Evolutionary conservation across 2,113 vertebrate genomes (phyloP), one percentile per base, ranked within the genome.

Genomic region (Cynoglossus semilaevis): DNA sequence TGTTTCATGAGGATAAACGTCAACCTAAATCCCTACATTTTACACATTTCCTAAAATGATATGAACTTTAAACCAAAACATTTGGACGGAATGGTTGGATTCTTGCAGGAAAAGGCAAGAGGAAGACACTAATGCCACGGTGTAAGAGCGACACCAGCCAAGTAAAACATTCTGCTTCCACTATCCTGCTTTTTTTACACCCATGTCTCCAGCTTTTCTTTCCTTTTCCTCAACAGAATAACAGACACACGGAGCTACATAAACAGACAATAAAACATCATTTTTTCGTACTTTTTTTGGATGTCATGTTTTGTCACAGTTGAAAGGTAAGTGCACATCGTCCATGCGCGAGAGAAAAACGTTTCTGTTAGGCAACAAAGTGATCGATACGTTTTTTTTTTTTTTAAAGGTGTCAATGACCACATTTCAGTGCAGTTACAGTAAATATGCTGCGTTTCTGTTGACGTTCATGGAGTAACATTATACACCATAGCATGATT

Each of bases 291-390:
- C 44, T 41, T 41, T 42, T n/a, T 67, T 3, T 63, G 22, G 54
- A 44, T 49, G 70, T 52, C 57, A 43, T 59, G 49, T 37, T 57
- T 16, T 12, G 66, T 81, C 81, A 84, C 77, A 69, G 80, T 75
- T 22, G 37, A 74, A 80, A 78, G 75, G 73, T 74, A 66, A 77
- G 72, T 71, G 81, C 73, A 63, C 40, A 38, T 77, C 55, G 3
- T 37, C 58, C 70, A 37, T 70, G 79, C 73, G 67, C 65, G 1
- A 55, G 67, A 72, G 76, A 51, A 65, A 67, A 73, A 57, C 35
- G 60, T 44, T 44, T 68, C 19, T 4, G 58, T 76, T 60, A 85
- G 85, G 83, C 81, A 84, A 80, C 84, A 58, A 60, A 84, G 80
- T 80, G 76, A 81, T 76, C 41, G 48, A 47, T 47, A 77, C 17